Conservation (phyloP, 1,140 invertebrate species). For the Aphaenogaster ashmeadi region DNA sequence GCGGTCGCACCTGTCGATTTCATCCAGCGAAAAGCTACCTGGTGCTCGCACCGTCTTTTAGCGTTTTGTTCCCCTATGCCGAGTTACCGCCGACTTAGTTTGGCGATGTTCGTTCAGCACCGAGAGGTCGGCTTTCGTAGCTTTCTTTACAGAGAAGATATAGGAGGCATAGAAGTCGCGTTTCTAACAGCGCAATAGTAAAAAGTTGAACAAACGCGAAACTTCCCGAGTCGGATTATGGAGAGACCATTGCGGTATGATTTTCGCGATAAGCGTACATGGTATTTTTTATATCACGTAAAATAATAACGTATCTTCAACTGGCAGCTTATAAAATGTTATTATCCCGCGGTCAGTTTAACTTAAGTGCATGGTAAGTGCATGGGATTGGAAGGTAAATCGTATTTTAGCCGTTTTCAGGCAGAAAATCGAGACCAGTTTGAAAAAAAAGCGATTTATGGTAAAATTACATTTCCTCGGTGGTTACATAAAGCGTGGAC, state of each 20-base stretch:
- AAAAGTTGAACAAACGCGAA: slow-evolving; percentile 1
- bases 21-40: slow-evolving; percentile 77
- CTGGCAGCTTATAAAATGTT: slow-evolving; percentile 54
- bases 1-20: slow-evolving; percentile 82
- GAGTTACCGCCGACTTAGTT: slow-evolving; percentile 48
- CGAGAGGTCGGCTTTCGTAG: neutral
- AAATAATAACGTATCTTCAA: slow-evolving; percentile 44
- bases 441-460: neutral
- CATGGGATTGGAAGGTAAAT: slow-evolving; percentile 54
- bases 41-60: slow-evolving; percentile 37
- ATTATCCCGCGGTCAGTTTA: slow-evolving; percentile 51
- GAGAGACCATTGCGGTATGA: neutral
- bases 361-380: slow-evolving; percentile 57
- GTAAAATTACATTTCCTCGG: slow-evolving; percentile 11
- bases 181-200: neutral
- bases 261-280: neutral
- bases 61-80: neutral
- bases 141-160: neutral
- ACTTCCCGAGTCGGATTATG: neutral
- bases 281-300: neutral
- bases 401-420: slow-evolving; percentile 57
- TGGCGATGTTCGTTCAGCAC: neutral
- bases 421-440: neutral
- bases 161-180: neutral
- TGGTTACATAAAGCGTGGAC: neutral